Conservation (phyloP, 1,140 invertebrate genomes). For the Portunus trituberculatus region DNA sequence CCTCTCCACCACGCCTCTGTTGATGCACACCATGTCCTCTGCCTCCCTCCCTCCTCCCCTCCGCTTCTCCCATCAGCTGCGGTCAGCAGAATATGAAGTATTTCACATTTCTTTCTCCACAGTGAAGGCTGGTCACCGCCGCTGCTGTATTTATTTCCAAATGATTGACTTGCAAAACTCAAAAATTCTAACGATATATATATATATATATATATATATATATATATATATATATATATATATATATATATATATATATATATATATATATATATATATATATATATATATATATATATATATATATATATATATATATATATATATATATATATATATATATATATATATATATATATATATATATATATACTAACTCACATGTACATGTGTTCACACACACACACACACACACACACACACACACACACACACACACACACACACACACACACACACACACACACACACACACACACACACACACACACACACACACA, state of each 20-base stretch:
- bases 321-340: constrained; percentile 44
- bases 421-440: neutral
- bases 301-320: constrained; percentile 9
- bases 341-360: constrained; percentile 28
- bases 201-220: constrained; percentile 38
- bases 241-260: constrained; percentile 17
- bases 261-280: constrained; percentile 36
- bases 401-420: constrained; percentile 21
- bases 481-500: neutral
- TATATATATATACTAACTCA: constrained; percentile 21
- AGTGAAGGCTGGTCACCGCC: too few relatives aligned
- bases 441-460: neutral
- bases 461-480: neutral
- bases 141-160: too few relatives aligned
- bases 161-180: neutral
- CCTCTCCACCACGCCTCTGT: too few relatives aligned
- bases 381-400: neutral
- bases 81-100: too few relatives aligned
- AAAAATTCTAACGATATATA: neutral
- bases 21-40: too few relatives aligned
- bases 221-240: constrained; percentile 15
- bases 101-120: too few relatives aligned
- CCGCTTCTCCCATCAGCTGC: too few relatives aligned
- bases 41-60: too few relatives aligned
- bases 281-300: constrained; percentile 51